Percentiles rank a stretch among this genome's conserved stretches.
Conservation (phyloP, 2,888 invertebrate genomes). For the Pantelozetes paolii region DNA sequence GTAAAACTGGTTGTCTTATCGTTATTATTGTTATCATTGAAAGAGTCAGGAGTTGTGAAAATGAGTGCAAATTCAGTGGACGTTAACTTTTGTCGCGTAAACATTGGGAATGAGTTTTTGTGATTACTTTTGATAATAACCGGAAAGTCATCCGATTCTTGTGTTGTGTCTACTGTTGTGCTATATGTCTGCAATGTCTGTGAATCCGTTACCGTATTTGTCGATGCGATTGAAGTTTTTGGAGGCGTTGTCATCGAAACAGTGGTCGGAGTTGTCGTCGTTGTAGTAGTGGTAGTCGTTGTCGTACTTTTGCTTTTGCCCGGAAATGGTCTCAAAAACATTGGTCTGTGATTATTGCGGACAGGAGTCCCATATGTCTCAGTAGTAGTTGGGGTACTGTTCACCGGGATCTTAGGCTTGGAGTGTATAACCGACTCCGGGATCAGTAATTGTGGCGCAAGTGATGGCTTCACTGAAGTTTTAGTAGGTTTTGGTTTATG, state of each 20-base stretch:
- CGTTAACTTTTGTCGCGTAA: slow-evolving; percentile 15
- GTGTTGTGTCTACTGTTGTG: not conserved
- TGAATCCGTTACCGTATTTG: not conserved
- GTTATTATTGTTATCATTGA: not conserved
- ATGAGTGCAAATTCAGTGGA: not conserved
- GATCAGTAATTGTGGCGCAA: slow-evolving; percentile 23
- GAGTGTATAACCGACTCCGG: not conserved
- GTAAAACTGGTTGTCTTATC: not conserved
- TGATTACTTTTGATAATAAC: slow-evolving; percentile 10
- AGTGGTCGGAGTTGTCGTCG: slow-evolving; percentile 2
- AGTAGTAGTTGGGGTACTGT: not conserved
- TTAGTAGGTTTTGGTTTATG: slow-evolving; percentile 28
- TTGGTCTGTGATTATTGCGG: slow-evolving; percentile 39
- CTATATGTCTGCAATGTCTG: slow-evolving; percentile 10
- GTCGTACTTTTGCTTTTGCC: slow-evolving; percentile 4
- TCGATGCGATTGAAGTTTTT: not conserved
- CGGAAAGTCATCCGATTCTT: slow-evolving; percentile 13
- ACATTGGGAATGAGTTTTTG: not conserved
- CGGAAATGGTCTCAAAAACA: slow-evolving; percentile 32
- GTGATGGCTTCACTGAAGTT: not conserved
- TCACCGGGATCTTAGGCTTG: not conserved
- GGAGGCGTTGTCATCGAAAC: not conserved
- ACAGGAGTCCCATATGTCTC: slow-evolving; percentile 21
- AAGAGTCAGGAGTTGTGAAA: not conserved
- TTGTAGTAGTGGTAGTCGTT: not conserved